Evolutionary conservation across 2,113 vertebrate genomes (phyloP), one percentile per base, ranked within the genome.

Genomic region (Ophiodon elongatus): DNA sequence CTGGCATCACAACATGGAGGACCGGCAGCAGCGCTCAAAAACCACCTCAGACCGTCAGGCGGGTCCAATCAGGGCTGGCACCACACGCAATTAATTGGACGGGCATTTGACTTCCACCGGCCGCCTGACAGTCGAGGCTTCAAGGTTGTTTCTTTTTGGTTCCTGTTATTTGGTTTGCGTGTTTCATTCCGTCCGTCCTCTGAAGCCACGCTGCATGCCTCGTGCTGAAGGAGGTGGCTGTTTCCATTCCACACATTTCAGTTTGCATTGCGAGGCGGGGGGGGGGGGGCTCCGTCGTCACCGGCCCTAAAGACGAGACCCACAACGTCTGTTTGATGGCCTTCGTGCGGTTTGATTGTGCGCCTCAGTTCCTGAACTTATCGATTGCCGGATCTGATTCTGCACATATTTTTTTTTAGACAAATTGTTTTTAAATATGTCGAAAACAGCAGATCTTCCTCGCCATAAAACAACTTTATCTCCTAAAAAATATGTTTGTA

Each of bases 21-120:
- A 43, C n/a, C 21, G 15, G n/a, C 57, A 73, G 21, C 9, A 3
- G 62, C 0, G 15, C 76, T 74, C 62, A 33, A 15, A 68, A 73
- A 63, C 8, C 45, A n/a, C 23, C 31, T 60, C 76, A 37, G 67
- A 41, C 78, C 50, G 19, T 39, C 79, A 80, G 81, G 80, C 67
- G 52, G 43, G 75, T 88, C 87, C 72, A 57, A 67, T 88, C 80
- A 31, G 33, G 0, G 60, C 78, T 39, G 78, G 80, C 72, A 43
- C 47, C 70, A 65, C 19, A 41, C 74, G 14, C 57, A 31, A 19
- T 57, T 83, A 85, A 90, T 80, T 88, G 76, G 86, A 87, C 68
- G 3, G 23, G 66, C 11, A 69, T 50, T 63, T 79, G 85, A 80
- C 77, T 83, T 64, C 31, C 27, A 4, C 73, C 37, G 29, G 14